Conservation (phyloP, 2,888 invertebrate species). For the Sipha maydis region DNA sequence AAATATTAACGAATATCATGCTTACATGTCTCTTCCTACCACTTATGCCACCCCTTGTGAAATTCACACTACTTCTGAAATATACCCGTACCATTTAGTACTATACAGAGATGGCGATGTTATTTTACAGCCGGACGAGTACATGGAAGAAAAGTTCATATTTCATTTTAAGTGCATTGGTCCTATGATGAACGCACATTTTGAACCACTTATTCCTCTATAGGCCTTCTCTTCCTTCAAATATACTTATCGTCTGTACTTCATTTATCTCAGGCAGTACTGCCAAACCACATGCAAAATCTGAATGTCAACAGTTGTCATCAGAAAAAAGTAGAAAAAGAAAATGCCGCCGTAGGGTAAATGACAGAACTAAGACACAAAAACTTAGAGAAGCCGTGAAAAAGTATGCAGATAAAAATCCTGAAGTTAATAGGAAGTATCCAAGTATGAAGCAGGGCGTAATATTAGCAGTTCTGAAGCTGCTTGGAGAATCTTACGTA, state of each 20-base stretch:
- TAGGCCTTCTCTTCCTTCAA: background rate
- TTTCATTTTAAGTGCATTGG: background rate
- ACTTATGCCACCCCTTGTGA: no score
- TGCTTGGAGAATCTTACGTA: constrained; percentile 62
- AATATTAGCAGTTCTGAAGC: constrained; percentile 64
- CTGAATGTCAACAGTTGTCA: background rate
- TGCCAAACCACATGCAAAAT: background rate
- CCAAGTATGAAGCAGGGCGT: constrained; percentile 64
- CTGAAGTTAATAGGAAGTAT: constrained; percentile 25
- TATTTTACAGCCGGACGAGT: no score
- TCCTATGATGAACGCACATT: background rate
- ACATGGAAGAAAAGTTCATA: background rate
- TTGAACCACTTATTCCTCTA: background rate
- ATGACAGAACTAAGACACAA: background rate
- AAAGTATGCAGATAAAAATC: no score
- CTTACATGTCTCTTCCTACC: constrained; percentile 63
- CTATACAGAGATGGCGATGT: no score
- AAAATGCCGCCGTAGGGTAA: background rate
- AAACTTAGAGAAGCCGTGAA: no score
- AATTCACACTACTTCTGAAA: no score
- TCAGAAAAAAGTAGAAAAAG: background rate
- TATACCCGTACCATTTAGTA: no score
- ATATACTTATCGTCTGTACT: constrained; percentile 63
- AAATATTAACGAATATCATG: no score
- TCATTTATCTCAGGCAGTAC: background rate